Evolutionary conservation across 1,140 invertebrate genomes (phyloP).

Genomic region (Hycleus phaleratus): DNA sequence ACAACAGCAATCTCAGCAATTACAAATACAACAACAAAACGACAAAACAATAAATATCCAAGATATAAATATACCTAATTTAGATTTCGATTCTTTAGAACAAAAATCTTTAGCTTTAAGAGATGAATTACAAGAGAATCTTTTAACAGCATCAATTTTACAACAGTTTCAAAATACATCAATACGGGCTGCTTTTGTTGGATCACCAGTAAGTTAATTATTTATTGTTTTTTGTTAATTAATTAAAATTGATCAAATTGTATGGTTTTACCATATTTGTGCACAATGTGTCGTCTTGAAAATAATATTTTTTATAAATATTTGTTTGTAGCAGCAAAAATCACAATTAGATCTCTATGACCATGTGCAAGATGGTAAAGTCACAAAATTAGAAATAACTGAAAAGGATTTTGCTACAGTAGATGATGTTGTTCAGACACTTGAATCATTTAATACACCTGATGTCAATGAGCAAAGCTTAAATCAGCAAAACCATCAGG

Average conservation of each 20-base stretch:
- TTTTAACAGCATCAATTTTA: slow-evolving; percentile 35
- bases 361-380: slow-evolving; percentile 24
- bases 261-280: slow-evolving; percentile 10
- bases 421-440: slow-evolving; percentile 49
- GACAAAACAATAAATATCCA: slow-evolving; percentile 23
- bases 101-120: slow-evolving; percentile 29
- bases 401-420: slow-evolving; percentile 32
- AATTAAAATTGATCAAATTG: neutral
- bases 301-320: neutral
- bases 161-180: slow-evolving; percentile 36
- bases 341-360: slow-evolving; percentile 30
- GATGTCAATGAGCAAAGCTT: slow-evolving; percentile 41
- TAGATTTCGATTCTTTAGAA: slow-evolving; percentile 26
- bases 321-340: slow-evolving; percentile 25
- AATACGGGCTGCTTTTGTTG: slow-evolving; percentile 26
- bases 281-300: neutral
- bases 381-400: slow-evolving; percentile 26
- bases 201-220: slow-evolving; percentile 29
- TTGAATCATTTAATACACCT: slow-evolving; percentile 47
- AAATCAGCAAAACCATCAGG: slow-evolving; percentile 36
- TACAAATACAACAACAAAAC: slow-evolving; percentile 14
- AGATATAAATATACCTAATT: slow-evolving; percentile 20
- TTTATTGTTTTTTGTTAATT: slow-evolving; percentile 6
- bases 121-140: slow-evolving; percentile 31
- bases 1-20: slow-evolving; percentile 33